Percentiles rank a stretch among this genome's conserved stretches.
Evolutionary conservation across 2,113 vertebrate genomes (phyloP).

Genomic region (Tachuris rubrigastra): DNA sequence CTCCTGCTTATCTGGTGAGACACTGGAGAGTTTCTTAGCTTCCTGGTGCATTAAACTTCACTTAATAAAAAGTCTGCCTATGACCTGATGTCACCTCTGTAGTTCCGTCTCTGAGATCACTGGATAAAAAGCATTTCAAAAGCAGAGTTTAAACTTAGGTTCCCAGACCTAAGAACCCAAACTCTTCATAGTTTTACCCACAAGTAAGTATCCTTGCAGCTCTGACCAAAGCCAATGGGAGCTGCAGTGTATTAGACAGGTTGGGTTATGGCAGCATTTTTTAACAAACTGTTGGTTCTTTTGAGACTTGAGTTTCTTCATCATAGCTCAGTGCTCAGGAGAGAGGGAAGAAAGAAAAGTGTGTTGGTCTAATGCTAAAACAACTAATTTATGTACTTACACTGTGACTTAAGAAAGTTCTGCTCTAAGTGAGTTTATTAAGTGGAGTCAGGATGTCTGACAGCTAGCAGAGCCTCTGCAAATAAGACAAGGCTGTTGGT

Average conservation of each 20-base stretch:
- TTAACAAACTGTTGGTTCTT: constrained; percentile 43
- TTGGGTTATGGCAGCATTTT: constrained; percentile 19
- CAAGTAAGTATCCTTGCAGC: background rate
- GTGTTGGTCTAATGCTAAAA: constrained; percentile 59
- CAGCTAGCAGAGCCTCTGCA: constrained; percentile 65
- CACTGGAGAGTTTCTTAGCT: background rate
- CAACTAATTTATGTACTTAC: constrained; percentile 71
- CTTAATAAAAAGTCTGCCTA: background rate
- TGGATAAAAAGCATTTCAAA: background rate
- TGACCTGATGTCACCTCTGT: background rate
- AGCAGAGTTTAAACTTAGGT: background rate
- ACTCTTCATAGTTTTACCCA: background rate
- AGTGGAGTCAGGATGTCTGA: constrained; percentile 79
- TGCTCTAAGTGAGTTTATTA: constrained; percentile 73
- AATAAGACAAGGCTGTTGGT: constrained; percentile 68
- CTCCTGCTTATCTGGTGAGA: constrained; percentile 11
- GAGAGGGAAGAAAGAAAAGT: constrained; percentile 48
- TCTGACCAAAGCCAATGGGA: background rate
- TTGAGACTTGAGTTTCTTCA: constrained; percentile 18
- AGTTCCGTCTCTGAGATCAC: background rate
- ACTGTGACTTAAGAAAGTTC: constrained; percentile 70
- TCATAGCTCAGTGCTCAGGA: constrained; percentile 15
- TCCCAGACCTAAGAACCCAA: background rate
- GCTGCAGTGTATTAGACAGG: background rate
- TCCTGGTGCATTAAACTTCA: constrained; percentile 2